Percentiles rank a stretch among this genome's conserved stretches.
phyloP scores from a whole-genome alignment of 2,797 vertebrate genomes.

The Phataginus tetradactyla region DNA sequence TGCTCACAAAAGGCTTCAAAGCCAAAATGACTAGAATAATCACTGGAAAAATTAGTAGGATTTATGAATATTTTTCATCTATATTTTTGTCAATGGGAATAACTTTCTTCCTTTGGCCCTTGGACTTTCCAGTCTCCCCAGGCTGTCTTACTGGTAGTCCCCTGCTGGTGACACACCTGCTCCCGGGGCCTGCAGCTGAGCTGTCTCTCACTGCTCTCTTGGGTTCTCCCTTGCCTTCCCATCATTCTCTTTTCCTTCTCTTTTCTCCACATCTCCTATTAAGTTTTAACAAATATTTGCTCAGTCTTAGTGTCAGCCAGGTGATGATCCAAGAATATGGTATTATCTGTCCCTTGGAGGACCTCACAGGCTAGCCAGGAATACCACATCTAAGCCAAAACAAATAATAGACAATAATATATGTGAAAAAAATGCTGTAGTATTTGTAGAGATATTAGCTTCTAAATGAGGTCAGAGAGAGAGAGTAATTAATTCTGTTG shows the following conservation, averaged over 20 bases:
- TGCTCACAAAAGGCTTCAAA: conserved; percentile 74
- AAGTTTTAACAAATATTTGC: conserved; percentile 17
- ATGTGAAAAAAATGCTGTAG: not conserved
- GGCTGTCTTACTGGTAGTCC: conserved; percentile 44
- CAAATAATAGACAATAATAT: not conserved
- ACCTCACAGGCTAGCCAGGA: not conserved
- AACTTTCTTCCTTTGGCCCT: conserved; percentile 71
- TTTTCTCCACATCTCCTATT: conserved; percentile 57
- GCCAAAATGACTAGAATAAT: conserved; percentile 80
- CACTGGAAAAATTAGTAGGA: conserved; percentile 78
- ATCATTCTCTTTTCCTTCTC: conserved; percentile 62
- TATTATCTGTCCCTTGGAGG: not conserved
- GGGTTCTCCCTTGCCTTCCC: conserved; percentile 73
- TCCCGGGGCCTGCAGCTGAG: not conserved
- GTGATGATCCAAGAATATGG: not conserved
- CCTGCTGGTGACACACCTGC: not conserved
- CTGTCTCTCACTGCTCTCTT: not conserved
- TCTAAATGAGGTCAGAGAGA: not conserved
- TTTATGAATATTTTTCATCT: conserved; percentile 82
- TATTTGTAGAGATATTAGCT: not conserved
- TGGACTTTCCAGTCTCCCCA: not conserved
- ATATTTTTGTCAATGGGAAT: conserved; percentile 79
- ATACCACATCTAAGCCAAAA: not conserved
- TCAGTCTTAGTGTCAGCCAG: not conserved
- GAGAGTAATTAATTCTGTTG: not conserved